Conservation (phyloP, 2,888 invertebrate genomes). For the Drosophila birchii region DNA sequence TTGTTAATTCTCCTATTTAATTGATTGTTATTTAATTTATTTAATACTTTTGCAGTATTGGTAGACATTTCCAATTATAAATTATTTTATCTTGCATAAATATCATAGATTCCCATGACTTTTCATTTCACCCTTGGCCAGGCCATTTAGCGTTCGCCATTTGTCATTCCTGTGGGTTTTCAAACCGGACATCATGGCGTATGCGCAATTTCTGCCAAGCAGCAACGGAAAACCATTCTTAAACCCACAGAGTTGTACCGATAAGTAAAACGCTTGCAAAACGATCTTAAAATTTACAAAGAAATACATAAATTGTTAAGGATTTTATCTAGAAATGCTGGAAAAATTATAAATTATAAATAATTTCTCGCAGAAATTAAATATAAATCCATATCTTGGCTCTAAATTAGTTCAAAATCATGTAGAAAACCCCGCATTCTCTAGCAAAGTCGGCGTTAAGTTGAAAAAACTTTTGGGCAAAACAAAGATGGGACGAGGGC, state of each 20-base stretch:
- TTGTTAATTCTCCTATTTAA: no score
- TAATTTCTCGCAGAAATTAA: no score
- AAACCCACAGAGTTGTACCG: neutral
- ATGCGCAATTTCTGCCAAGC: slow-evolving; percentile 36
- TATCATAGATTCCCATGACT: neutral
- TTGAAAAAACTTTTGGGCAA: slow-evolving; percentile 12
- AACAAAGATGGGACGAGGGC: neutral
- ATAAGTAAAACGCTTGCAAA: neutral
- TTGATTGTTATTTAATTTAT: no score
- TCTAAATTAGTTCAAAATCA: neutral
- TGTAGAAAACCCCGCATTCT: neutral
- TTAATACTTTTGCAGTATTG: no score
- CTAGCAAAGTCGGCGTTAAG: slow-evolving; percentile 8
- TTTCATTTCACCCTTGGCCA: neutral
- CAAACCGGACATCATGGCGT: slow-evolving; percentile 36
- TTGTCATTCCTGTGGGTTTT: slow-evolving; percentile 3
- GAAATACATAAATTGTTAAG: neutral
- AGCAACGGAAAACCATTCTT: slow-evolving; percentile 5
- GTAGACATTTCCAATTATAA: no score
- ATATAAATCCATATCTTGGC: no score
- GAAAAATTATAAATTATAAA: no score
- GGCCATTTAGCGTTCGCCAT: neutral
- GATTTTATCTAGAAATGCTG: neutral
- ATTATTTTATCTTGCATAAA: neutral
- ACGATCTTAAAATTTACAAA: no score